Conservation (phyloP, 2,888 invertebrate genomes). For the Tromatobia lineatoria region DNA sequence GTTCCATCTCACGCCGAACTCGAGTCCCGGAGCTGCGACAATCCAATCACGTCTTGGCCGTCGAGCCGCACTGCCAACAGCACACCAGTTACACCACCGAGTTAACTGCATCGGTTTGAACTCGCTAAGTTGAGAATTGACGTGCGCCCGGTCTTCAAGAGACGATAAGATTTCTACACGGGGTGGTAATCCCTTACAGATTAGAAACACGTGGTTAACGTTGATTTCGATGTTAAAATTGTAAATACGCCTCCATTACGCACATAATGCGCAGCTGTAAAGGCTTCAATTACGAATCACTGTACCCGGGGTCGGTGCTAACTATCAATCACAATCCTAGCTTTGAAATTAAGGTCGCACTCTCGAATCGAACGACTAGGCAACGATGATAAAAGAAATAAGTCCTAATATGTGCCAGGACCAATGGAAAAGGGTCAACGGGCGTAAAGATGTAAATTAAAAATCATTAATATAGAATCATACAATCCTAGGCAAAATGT, state of each 20-base stretch:
- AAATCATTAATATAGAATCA: conserved; percentile 29
- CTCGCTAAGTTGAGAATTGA: conserved; percentile 47
- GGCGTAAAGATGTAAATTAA: not conserved
- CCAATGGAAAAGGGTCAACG: conserved; percentile 1
- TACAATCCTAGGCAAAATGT: not conserved
- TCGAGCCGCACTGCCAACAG: conserved; percentile 20
- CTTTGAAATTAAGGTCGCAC: conserved; percentile 65
- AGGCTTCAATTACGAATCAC: conserved; percentile 65
- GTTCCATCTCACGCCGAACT: conserved; percentile 58
- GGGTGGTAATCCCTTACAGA: conserved; percentile 48
- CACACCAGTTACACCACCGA: conserved; percentile 16
- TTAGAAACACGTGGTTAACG: conserved; percentile 35
- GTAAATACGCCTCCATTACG: conserved; percentile 41
- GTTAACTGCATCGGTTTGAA: conserved; percentile 60
- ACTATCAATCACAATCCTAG: conserved; percentile 68
- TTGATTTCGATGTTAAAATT: not conserved
- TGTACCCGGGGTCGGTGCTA: conserved; percentile 66
- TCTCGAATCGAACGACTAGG: conserved; percentile 58
- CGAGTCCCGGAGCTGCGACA: conserved; percentile 59
- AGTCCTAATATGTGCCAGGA: not conserved
- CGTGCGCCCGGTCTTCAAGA: conserved; percentile 60
- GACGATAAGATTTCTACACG: conserved; percentile 32
- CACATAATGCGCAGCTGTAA: conserved; percentile 58
- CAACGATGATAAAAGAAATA: conserved; percentile 26
- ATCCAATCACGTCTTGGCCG: conserved; percentile 53